phyloP scores from a whole-genome alignment of 1,140 invertebrate genomes.

The Caenorhabditis tropicalis region DNA sequence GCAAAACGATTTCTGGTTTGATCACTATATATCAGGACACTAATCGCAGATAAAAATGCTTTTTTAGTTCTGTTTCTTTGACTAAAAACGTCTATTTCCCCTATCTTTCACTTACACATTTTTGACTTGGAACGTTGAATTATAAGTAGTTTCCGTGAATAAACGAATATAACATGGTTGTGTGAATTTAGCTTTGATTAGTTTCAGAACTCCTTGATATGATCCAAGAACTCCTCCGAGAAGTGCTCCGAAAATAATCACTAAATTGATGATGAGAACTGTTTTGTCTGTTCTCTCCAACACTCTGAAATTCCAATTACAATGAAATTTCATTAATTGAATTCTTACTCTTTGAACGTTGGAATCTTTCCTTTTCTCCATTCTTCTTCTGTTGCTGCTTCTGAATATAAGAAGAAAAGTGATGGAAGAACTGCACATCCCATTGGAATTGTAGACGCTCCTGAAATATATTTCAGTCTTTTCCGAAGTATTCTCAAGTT shows the following conservation, averaged over 20 bases:
- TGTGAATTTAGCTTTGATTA: conserved; percentile 51
- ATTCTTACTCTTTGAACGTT: conserved; percentile 49
- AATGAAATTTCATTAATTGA: too few species aligned
- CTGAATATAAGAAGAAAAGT: conserved; percentile 56
- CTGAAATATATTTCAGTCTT: too few species aligned
- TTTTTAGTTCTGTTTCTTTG: too few species aligned
- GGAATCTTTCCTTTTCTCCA: conserved; percentile 57
- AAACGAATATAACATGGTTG: conserved; percentile 56
- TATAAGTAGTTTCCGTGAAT: conserved; percentile 40
- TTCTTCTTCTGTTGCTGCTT: conserved; percentile 55
- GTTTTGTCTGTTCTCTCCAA: conserved; percentile 54
- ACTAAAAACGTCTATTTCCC: too few species aligned
- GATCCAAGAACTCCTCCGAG: conserved; percentile 54
- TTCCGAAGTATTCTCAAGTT: too few species aligned
- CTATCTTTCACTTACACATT: background rate
- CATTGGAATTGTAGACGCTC: conserved; percentile 57
- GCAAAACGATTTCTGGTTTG: background rate
- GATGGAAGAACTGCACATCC: conserved; percentile 56
- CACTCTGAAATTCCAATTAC: conserved; percentile 48
- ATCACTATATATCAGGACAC: too few species aligned
- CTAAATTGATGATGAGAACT: conserved; percentile 50
- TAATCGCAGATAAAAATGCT: too few species aligned
- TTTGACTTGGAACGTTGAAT: conserved; percentile 42
- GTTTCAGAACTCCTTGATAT: conserved; percentile 53
- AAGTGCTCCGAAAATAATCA: conserved; percentile 55